Evolutionary conservation across 2,113 vertebrate genomes (phyloP).

Genomic region (Lepisosteus oculatus): DNA sequence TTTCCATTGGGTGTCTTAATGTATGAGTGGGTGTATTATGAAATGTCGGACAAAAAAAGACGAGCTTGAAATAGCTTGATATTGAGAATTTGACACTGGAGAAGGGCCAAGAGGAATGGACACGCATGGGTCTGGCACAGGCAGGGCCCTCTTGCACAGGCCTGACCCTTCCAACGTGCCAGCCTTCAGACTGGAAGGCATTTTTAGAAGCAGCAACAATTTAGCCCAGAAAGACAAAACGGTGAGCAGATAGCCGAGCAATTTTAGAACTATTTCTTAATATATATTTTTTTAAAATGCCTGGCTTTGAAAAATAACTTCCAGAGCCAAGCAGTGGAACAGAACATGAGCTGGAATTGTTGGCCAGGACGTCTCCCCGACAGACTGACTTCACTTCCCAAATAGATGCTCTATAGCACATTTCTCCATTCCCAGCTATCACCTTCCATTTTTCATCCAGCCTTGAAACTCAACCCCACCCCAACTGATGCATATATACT

Average conservation of each 20-base stretch:
- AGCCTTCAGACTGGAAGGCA: neutral
- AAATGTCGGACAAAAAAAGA: neutral
- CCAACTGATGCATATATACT: no score
- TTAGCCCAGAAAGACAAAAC: neutral
- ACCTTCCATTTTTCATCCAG: no score
- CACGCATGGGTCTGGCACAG: neutral
- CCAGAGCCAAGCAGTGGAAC: slow-evolving; percentile 48
- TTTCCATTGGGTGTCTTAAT: no score
- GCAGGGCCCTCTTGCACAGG: neutral
- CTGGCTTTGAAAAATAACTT: slow-evolving; percentile 45
- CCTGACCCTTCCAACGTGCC: neutral
- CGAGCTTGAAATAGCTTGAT: neutral
- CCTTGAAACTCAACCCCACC: no score
- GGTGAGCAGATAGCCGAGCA: neutral
- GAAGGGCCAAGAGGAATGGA: neutral
- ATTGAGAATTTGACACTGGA: neutral
- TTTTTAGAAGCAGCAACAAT: neutral
- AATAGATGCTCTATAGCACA: no score
- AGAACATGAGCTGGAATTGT: slow-evolving; percentile 39
- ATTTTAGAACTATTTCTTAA: neutral
- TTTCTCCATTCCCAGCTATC: no score
- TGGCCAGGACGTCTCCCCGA: neutral
- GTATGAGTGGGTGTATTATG: no score
- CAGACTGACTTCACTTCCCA: neutral
- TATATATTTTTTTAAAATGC: neutral